A percentile compares a stretch with the other conserved stretches of the same genome.
Conservation (phyloP, 2,113 vertebrate genomes). For the Andinoacara biseriatus region DNA sequence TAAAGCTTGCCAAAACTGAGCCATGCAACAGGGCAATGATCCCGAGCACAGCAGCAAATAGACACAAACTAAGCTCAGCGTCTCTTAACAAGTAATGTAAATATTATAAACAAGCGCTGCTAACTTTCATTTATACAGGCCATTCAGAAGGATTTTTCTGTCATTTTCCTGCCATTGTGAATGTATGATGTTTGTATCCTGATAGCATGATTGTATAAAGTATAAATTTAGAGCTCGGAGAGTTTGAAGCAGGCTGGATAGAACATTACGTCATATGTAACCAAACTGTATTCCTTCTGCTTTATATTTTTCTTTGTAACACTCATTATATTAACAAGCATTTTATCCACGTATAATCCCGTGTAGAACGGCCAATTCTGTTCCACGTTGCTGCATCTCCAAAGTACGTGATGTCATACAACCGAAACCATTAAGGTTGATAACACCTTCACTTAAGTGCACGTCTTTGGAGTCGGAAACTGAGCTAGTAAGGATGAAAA, state of each 20-base stretch:
- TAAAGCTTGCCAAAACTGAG: neutral
- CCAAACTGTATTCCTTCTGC: neutral
- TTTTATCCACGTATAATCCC: neutral
- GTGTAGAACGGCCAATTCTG: neutral
- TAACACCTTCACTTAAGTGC: slow-evolving; percentile 20
- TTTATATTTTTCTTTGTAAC: neutral
- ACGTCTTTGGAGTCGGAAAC: neutral
- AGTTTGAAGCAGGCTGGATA: too few relatives aligned
- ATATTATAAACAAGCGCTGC: neutral
- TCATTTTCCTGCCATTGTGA: neutral
- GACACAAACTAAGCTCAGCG: neutral
- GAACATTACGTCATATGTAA: neutral
- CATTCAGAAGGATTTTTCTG: neutral
- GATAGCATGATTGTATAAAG: neutral
- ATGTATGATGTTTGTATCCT: too few relatives aligned
- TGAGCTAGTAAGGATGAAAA: neutral
- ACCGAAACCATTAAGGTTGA: slow-evolving; percentile 6
- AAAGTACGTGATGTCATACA: neutral
- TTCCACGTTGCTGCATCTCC: neutral
- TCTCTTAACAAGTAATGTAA: neutral
- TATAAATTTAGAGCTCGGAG: neutral
- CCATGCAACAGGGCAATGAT: neutral
- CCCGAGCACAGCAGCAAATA: neutral
- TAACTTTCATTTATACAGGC: neutral
- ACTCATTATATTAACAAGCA: neutral